Evolutionary conservation across 2,888 invertebrate genomes (phyloP).

Genomic region (Axea sp.): DNA sequence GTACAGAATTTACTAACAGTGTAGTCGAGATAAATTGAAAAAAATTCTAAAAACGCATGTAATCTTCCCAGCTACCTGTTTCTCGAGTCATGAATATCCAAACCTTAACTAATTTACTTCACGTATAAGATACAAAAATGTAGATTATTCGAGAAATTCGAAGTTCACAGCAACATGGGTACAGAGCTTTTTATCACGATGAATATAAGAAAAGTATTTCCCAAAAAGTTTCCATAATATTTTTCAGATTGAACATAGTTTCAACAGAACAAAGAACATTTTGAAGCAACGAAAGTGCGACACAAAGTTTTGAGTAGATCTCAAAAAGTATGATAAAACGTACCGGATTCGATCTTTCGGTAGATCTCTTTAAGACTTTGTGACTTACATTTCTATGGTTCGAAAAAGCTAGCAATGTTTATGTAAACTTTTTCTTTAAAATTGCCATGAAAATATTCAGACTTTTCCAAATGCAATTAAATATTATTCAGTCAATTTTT

Average conservation of each 20-base stretch:
- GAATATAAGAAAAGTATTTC: constrained; percentile 4
- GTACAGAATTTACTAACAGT: constrained; percentile 12
- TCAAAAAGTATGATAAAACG: constrained; percentile 48
- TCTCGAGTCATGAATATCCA: constrained; percentile 9
- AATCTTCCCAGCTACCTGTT: constrained; percentile 42
- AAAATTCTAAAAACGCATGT: constrained; percentile 37
- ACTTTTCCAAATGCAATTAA: neutral
- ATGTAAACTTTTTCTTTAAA: constrained; percentile 20
- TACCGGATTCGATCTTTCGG: constrained; percentile 34
- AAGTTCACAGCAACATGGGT: constrained; percentile 8
- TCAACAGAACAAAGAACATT: constrained; percentile 20
- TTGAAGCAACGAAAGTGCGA: constrained; percentile 13
- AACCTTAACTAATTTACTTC: constrained; percentile 30
- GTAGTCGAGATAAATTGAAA: constrained; percentile 8
- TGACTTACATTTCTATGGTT: constrained; percentile 33
- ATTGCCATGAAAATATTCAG: constrained; percentile 5
- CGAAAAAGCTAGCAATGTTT: constrained; percentile 20
- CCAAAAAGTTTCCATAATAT: constrained; percentile 27
- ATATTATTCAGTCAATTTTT: too few species aligned
- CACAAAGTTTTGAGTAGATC: constrained; percentile 34
- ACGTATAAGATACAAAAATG: constrained; percentile 23
- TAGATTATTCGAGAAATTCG: constrained; percentile 23
- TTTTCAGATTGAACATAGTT: constrained; percentile 36
- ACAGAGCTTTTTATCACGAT: constrained; percentile 1
- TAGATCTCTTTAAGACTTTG: constrained; percentile 40